These are phyloP conservation scores for Protonemura montana DNA, from an alignment of 2,888 invertebrate genomes.

Conservation along the genomic window DNA sequence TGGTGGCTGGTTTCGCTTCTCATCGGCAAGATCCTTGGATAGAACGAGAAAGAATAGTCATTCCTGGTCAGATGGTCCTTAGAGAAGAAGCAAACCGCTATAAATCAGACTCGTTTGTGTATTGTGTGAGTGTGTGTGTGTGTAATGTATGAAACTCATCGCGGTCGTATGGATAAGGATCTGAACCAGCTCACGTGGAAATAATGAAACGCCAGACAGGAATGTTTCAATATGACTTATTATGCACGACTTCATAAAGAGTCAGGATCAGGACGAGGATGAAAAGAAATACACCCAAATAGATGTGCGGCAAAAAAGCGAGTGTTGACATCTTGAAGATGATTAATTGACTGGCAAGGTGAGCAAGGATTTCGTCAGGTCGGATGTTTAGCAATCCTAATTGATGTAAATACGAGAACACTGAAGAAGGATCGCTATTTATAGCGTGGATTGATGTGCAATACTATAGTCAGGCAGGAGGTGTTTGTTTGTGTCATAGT, in stretches of 20 bases:
- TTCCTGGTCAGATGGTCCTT: slow-evolving; percentile 12
- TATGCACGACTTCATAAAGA: slow-evolving; percentile 35
- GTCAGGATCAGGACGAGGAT: slow-evolving; percentile 1
- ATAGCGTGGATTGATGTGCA: too few species aligned
- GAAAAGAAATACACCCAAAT: slow-evolving; percentile 19
- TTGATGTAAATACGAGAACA: too few species aligned
- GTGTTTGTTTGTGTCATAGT: too few species aligned
- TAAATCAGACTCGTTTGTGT: slow-evolving; percentile 36
- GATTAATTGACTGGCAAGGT: slow-evolving; percentile 25
- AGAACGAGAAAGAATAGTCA: slow-evolving; percentile 5
- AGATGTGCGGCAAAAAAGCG: slow-evolving; percentile 16
- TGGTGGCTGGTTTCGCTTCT: neutral
- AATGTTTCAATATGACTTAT: slow-evolving; percentile 40
- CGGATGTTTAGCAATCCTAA: neutral
- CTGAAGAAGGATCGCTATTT: too few species aligned
- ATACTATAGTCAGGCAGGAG: too few species aligned
- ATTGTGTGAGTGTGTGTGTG: neutral
- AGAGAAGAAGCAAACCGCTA: slow-evolving; percentile 24
- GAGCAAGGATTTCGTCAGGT: neutral
- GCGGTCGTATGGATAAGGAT: slow-evolving; percentile 28
- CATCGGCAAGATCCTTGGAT: neutral
- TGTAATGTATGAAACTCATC: slow-evolving; percentile 1
- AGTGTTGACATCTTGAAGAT: neutral
- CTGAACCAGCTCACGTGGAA: slow-evolving; percentile 36
- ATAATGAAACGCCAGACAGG: slow-evolving; percentile 34